Conservation (phyloP, 1,140 invertebrate species). For the Diachasma alloeum region DNA sequence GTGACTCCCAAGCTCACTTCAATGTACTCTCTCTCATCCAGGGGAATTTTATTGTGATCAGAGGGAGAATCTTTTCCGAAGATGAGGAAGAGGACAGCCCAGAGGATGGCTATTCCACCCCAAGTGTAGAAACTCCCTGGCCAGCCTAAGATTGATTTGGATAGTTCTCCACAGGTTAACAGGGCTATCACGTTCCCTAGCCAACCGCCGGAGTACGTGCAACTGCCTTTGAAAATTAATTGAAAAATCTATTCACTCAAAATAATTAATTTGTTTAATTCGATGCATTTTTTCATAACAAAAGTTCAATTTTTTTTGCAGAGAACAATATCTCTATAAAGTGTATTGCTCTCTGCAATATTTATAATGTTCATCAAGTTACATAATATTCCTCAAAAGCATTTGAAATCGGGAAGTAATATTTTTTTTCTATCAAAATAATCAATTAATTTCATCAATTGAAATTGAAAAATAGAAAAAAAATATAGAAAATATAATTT, state of each 20-base stretch:
- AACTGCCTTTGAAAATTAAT: constrained; percentile 44
- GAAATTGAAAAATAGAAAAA: too few species aligned
- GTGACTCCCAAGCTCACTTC: constrained; percentile 63
- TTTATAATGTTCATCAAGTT: too few species aligned
- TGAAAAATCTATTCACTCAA: not conserved
- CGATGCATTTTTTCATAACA: too few species aligned
- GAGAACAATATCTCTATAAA: too few species aligned
- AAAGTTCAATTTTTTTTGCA: too few species aligned
- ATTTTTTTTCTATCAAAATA: too few species aligned
- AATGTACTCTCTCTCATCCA: constrained; percentile 62
- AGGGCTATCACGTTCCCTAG: constrained; percentile 73
- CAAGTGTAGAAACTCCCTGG: constrained; percentile 70
- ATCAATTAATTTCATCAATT: too few species aligned
- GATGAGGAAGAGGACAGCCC: constrained; percentile 53
- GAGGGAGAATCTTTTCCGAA: constrained; percentile 66
- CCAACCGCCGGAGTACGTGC: constrained; percentile 66
- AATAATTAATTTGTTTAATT: too few species aligned
- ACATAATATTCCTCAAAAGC: too few species aligned
- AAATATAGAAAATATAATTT: too few species aligned
- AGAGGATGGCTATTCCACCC: constrained; percentile 60
- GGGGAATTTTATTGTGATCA: constrained; percentile 53
- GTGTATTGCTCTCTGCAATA: too few species aligned
- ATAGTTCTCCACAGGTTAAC: constrained; percentile 68
- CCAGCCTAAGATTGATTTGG: constrained; percentile 69
- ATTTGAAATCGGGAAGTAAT: too few species aligned